Conservation (phyloP, 2,888 invertebrate species). For the Tenthredo mesomela region DNA sequence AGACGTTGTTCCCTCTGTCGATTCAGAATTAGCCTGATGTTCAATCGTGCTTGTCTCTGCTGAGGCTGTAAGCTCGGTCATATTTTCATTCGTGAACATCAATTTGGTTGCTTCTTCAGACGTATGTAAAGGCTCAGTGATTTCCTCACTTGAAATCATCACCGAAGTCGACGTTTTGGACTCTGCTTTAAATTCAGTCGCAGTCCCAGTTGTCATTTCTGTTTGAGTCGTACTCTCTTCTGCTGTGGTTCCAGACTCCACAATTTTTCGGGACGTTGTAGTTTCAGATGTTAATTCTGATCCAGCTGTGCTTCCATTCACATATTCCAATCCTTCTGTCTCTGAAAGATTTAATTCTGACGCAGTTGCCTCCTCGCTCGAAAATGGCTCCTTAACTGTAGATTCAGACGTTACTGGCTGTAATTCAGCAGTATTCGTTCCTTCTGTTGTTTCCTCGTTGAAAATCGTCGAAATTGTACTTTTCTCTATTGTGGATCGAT, state of each 20-base stretch:
- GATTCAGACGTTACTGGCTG: constrained; percentile 60
- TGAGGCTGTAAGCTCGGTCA: neutral
- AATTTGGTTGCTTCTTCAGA: neutral
- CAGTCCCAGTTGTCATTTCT: neutral
- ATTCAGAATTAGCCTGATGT: neutral
- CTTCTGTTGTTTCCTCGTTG: constrained; percentile 54
- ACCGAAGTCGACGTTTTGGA: neutral
- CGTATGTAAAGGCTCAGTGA: neutral
- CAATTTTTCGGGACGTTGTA: neutral
- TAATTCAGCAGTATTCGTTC: constrained; percentile 58
- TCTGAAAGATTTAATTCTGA: neutral
- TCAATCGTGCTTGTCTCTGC: neutral
- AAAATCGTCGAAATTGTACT: constrained; percentile 49
- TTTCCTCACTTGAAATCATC: neutral
- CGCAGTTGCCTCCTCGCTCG: constrained; percentile 15
- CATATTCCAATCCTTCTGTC: neutral
- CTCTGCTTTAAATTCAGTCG: neutral
- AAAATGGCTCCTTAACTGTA: neutral
- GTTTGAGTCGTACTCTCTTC: neutral
- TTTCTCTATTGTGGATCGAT: constrained; percentile 56
- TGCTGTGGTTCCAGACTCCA: neutral
- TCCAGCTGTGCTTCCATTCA: neutral
- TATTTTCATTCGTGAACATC: neutral
- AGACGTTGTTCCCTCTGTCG: neutral
- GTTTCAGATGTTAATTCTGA: constrained; percentile 37